Evolutionary conservation across 1,140 invertebrate genomes (phyloP), one percentile per base, ranked within the genome.

Genomic region (Heliothis virescens): DNA sequence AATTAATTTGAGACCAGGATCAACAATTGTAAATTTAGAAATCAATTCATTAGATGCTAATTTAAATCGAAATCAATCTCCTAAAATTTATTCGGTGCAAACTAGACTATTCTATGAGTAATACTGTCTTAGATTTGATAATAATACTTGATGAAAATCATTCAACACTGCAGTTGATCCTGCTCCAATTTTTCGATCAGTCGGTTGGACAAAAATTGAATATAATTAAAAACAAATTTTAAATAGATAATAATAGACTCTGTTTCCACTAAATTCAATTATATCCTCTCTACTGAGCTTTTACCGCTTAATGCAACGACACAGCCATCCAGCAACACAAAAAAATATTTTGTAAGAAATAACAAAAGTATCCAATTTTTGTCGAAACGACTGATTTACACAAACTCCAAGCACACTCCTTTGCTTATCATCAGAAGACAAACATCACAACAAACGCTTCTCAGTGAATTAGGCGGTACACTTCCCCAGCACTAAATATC

Each of bases 401-500:
- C n/a, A 67, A 67, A 48, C 18, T 29, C 21, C 48, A 71, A 11
- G 12, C 41, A 53, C 13, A 57, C 29, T 21, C 55, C 18, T 59
- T 59, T 55, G 52, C 69, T 72, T 57, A 50, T 4, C 67, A 71
- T 72, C 69, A 72, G 52, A 72, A 57, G 69, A 57, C 69, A 53
- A 52, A n/a, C 26, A 2, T 12, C 12, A 12, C 9, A 41, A 65
- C 10, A 50, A 50, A 41, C 13, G 83, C 79, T 83, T 76, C 89
- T 92, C 90, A 92, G 89, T 91, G 91, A 73, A 79, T 87, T 87
- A 87, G 91, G 91, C 90, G 92, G 91, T 92, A 91, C 60, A 72
- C 55, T 69, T 50, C 60, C 21, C 52, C 69, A 57, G 79, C 59
- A 86, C 69, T 73, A 76, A 83, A 52, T 77, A 76, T 81, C 69